Conservation (phyloP, 2,797 vertebrate species). For the Malacoctenus gilli region DNA sequence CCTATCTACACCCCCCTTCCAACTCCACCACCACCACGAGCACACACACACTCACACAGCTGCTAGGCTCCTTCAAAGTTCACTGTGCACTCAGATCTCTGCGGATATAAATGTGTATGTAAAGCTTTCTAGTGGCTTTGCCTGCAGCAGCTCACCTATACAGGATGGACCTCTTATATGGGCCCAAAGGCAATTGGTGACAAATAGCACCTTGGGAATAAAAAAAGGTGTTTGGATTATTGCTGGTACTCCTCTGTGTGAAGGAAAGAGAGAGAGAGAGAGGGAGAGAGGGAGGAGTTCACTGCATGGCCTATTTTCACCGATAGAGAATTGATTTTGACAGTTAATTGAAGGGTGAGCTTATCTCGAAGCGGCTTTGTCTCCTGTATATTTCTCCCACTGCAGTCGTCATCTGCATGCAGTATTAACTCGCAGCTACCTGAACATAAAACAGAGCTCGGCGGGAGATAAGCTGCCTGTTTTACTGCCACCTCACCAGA, state of each 20-base stretch:
- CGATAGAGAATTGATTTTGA: conserved; percentile 45
- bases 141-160: background rate
- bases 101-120: conserved; percentile 12
- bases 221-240: too few relatives aligned
- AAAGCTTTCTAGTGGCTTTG: conserved; percentile 23
- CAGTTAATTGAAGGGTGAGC: conserved; percentile 49
- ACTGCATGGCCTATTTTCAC: conserved; percentile 25
- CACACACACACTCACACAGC: too few relatives aligned
- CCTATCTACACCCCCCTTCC: conserved; percentile 41
- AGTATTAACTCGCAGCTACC: conserved; percentile 42
- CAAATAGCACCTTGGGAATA: conserved; percentile 1
- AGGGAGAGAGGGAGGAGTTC: too few relatives aligned
- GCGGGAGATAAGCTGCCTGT: conserved; percentile 48
- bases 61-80: too few relatives aligned
- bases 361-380: conserved; percentile 50
- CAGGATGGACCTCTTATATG: conserved; percentile 11
- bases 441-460: conserved; percentile 49
- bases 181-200: conserved; percentile 14
- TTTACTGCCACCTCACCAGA: conserved; percentile 52
- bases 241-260: background rate
- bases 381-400: conserved; percentile 34
- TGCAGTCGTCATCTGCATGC: conserved; percentile 41
- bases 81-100: conserved; percentile 22
- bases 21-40: too few relatives aligned
- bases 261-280: background rate